Conservation (phyloP, 2,797 vertebrate species). For the Acipenser oxyrinchus region DNA sequence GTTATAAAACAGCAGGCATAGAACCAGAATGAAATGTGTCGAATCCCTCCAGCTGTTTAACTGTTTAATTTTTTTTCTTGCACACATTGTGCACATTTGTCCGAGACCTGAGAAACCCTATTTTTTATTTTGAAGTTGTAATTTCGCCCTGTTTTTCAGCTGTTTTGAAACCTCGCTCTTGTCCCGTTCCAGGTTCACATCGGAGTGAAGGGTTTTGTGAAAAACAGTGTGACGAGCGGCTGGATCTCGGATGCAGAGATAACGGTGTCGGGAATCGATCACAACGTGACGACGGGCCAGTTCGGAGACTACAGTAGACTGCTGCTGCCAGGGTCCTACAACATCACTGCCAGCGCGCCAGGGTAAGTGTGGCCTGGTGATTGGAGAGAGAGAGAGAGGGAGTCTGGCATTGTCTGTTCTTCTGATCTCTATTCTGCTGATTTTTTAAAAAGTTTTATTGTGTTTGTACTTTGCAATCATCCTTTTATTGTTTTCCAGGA, state of each 20-base stretch:
- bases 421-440: no score
- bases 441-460: no score
- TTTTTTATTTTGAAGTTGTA: no score
- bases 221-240: conserved; percentile 55
- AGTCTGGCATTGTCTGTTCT: neutral
- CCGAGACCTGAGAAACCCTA: no score
- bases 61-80: no score
- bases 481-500: no score
- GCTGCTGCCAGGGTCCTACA: conserved; percentile 82
- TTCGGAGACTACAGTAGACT: conserved; percentile 88
- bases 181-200: conserved; percentile 74
- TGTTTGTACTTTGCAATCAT: no score
- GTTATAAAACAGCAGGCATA: no score
- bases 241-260: conserved; percentile 67
- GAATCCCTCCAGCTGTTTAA: no score
- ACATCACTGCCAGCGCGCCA: conserved; percentile 65
- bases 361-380: conserved; percentile 57
- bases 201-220: conserved; percentile 80
- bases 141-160: no score
- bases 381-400: conserved; percentile 1
- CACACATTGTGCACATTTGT: no score
- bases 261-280: conserved; percentile 70
- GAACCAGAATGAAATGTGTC: no score
- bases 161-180: conserved; percentile 9
- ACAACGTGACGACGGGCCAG: conserved; percentile 75